These are phyloP conservation scores for Tyria jacobaeae DNA, from an alignment of 2,888 invertebrate species.

Conservation along the genomic window DNA sequence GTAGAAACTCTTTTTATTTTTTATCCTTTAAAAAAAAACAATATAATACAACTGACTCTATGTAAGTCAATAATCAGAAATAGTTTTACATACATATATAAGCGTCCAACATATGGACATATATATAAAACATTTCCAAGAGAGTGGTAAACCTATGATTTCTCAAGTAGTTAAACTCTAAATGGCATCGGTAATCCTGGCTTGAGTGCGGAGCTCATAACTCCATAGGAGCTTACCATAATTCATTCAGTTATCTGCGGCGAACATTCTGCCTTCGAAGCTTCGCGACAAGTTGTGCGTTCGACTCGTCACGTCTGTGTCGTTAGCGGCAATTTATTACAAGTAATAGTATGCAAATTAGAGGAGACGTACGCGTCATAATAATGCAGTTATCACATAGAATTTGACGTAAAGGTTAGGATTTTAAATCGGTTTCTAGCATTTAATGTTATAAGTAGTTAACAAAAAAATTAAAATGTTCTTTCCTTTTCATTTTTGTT, in stretches of 20 bases:
- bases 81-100: background rate
- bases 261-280: conserved; percentile 53
- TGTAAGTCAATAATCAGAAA: background rate
- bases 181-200: conserved; percentile 55
- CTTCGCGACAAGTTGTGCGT: conserved; percentile 54
- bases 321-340: conserved; percentile 75
- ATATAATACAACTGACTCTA: background rate
- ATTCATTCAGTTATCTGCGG: conserved; percentile 69
- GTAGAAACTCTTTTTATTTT: too few relatives aligned
- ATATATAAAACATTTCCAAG: conserved; percentile 15
- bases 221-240: conserved; percentile 66
- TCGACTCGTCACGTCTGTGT: conserved; percentile 71
- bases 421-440: background rate
- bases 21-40: too few relatives aligned
- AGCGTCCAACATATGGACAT: background rate
- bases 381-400: conserved; percentile 47
- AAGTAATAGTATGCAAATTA: conserved; percentile 71
- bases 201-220: conserved; percentile 63
- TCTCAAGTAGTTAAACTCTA: conserved; percentile 35
- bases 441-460: too few relatives aligned
- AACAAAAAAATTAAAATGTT: too few relatives aligned
- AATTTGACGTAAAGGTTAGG: background rate
- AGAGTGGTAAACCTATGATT: conserved; percentile 29
- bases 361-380: conserved; percentile 49
- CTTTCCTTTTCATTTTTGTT: too few relatives aligned